Conservation (phyloP, 2,797 vertebrate species). For the Poeciliopsis presidionis region DNA sequence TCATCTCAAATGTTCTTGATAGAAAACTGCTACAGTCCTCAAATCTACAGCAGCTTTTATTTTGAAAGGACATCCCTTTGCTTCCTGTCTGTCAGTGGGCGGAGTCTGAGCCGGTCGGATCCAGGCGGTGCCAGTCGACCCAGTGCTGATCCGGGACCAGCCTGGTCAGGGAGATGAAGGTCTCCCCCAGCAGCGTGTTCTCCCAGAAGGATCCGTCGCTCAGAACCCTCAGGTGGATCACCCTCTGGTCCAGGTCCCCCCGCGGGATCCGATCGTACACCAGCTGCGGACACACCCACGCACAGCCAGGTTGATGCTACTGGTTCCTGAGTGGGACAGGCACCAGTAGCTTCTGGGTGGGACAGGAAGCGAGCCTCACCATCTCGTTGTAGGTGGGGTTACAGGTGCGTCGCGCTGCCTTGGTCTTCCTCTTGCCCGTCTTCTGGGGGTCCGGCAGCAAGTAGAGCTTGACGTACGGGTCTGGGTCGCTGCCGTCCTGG, state of each 20-base stretch:
- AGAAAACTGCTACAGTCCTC: not conserved
- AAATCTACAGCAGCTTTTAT: constrained; percentile 40
- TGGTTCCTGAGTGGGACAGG: not conserved
- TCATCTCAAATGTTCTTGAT: constrained; percentile 7
- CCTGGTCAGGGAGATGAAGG: constrained; percentile 87
- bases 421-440: constrained; percentile 97
- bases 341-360: not conserved
- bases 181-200: constrained; percentile 92
- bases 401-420: constrained; percentile 93
- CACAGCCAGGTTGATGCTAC: not conserved
- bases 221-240: constrained; percentile 92
- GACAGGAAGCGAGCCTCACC: constrained; percentile 72
- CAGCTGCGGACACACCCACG: constrained; percentile 77
- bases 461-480: constrained; percentile 97
- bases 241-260: constrained; percentile 92
- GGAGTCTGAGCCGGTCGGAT: constrained; percentile 76
- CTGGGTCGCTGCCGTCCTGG: constrained; percentile 93
- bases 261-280: constrained; percentile 91
- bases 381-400: constrained; percentile 99
- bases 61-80: constrained; percentile 46
- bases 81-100: constrained; percentile 62
- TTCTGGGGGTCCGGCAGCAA: constrained; percentile 96
- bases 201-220: constrained; percentile 96
- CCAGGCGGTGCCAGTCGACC: constrained; percentile 93
- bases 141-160: constrained; percentile 89